A percentile compares a stretch with the other conserved stretches of the same genome.
Evolutionary conservation across 2,888 invertebrate genomes (phyloP).

Genomic region (Exocentrus adspersus): DNA sequence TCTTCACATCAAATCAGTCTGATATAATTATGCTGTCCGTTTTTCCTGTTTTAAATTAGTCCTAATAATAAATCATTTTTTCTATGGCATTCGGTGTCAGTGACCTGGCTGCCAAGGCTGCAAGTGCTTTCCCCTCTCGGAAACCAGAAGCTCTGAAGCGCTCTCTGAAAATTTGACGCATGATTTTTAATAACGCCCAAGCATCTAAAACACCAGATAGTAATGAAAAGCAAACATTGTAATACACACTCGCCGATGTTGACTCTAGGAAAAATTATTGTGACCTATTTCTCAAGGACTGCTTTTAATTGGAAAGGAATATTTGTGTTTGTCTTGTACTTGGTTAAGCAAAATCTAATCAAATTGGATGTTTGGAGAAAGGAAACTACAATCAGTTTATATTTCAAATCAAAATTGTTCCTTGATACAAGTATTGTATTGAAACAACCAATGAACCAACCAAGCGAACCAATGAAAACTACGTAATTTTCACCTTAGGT

Average conservation of each 20-base stretch:
- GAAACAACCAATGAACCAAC: no score
- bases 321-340: background rate
- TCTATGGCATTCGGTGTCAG: constrained; percentile 38
- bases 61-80: constrained; percentile 54
- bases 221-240: constrained; percentile 40
- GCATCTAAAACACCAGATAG: constrained; percentile 27
- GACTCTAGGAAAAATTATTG: constrained; percentile 29
- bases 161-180: constrained; percentile 48
- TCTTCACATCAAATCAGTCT: constrained; percentile 35
- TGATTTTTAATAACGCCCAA: constrained; percentile 48
- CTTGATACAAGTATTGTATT: no score
- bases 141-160: constrained; percentile 5
- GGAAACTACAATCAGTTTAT: background rate
- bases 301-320: constrained; percentile 17
- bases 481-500: no score
- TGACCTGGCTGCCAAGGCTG: constrained; percentile 51
- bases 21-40: constrained; percentile 48
- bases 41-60: constrained; percentile 52
- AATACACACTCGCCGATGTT: constrained; percentile 29
- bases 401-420: no score
- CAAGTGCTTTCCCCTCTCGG: constrained; percentile 47
- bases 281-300: constrained; percentile 21
- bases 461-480: no score
- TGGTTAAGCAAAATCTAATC: background rate
- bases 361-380: background rate